Evolutionary conservation across 2,888 invertebrate species (phyloP).

Genomic region (Chrysolina oricalcia): DNA sequence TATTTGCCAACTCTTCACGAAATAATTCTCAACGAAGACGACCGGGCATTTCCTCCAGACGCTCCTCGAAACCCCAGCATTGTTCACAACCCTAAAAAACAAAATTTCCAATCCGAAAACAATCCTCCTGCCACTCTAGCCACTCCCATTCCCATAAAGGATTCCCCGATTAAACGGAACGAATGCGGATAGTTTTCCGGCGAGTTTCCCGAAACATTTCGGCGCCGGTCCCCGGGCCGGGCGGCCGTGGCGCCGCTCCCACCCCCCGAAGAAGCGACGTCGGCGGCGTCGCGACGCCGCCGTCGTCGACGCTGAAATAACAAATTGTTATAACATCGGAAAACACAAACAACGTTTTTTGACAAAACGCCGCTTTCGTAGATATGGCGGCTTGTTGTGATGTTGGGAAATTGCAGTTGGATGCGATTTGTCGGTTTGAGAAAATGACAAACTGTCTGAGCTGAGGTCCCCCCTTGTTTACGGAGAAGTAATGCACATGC

Average conservation of each 20-base stretch:
- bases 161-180: slow-evolving; percentile 41
- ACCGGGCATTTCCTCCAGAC: background rate
- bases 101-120: slow-evolving; percentile 39
- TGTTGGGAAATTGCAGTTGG: slow-evolving; percentile 37
- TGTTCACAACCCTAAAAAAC: slow-evolving; percentile 3
- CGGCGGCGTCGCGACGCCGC: slow-evolving; percentile 53
- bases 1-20: background rate
- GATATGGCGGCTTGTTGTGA: slow-evolving; percentile 22
- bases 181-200: slow-evolving; percentile 54
- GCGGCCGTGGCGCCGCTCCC: slow-evolving; percentile 64
- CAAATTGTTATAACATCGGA: slow-evolving; percentile 69
- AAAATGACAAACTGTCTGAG: too few relatives aligned
- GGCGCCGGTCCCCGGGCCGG: slow-evolving; percentile 66
- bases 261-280: slow-evolving; percentile 47
- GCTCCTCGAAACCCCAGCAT: background rate
- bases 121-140: slow-evolving; percentile 24
- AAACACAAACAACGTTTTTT: slow-evolving; percentile 63
- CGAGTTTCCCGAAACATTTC: slow-evolving; percentile 60
- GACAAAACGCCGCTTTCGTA: slow-evolving; percentile 43
- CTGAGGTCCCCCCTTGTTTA: too few relatives aligned
- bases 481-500: too few relatives aligned
- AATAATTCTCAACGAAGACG: background rate
- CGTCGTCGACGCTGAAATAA: slow-evolving; percentile 66
- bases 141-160: slow-evolving; percentile 31
- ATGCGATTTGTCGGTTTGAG: background rate